Conservation (phyloP, 2,113 vertebrate genomes). For the Rostratula benghalensis region DNA sequence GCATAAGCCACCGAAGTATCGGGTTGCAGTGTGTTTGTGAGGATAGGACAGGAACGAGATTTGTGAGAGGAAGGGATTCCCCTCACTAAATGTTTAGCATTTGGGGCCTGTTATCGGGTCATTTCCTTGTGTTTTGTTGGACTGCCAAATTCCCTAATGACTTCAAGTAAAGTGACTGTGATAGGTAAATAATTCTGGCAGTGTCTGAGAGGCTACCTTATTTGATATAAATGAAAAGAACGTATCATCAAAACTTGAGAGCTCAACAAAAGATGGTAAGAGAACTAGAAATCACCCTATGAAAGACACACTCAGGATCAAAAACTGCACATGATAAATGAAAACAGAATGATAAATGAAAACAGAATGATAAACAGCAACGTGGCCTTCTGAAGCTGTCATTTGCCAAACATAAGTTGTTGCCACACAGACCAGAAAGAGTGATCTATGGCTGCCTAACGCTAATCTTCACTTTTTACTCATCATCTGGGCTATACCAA, state of each 20-base stretch:
- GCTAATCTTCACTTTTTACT: not conserved
- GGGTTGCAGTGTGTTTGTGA: not conserved
- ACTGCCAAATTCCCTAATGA: constrained; percentile 31
- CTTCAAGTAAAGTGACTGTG: constrained; percentile 21
- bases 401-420: not conserved
- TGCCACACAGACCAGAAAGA: not conserved
- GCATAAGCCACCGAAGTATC: not conserved
- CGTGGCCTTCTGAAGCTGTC: not conserved
- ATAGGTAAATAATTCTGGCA: constrained; percentile 32
- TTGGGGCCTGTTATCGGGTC: not conserved
- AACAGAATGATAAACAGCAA: not conserved
- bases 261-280: not conserved
- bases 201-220: constrained; percentile 24
- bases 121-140: constrained; percentile 29
- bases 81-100: not conserved
- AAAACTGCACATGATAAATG: not conserved
- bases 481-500: not conserved
- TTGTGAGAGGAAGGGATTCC: not conserved
- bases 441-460: not conserved
- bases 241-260: not conserved
- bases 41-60: not conserved
- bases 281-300: not conserved
- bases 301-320: not conserved
- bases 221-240: constrained; percentile 16
- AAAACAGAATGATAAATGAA: not conserved